Evolutionary conservation across 2,888 invertebrate genomes (phyloP).

Genomic region (Catonia carolina): DNA sequence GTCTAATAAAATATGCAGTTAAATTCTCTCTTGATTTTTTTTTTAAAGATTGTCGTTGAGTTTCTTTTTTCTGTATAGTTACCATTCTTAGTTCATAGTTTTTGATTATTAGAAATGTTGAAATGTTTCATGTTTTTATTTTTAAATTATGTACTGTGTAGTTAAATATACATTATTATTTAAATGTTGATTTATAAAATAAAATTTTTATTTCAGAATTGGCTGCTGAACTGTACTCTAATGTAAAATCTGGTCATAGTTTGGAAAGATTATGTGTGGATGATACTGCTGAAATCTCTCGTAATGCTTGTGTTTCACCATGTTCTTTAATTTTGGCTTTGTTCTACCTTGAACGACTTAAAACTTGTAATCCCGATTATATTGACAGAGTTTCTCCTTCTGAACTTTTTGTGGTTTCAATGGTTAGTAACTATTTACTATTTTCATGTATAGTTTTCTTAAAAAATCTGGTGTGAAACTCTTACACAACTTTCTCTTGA

Average conservation of each 20-base stretch:
- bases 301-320: slow-evolving; percentile 80
- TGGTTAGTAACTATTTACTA: slow-evolving; percentile 53
- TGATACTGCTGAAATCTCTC: slow-evolving; percentile 67
- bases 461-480: too few relatives aligned
- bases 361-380: slow-evolving; percentile 73
- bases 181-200: too few relatives aligned
- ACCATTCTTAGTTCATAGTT: too few relatives aligned
- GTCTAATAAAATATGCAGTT: too few relatives aligned
- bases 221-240: slow-evolving; percentile 78
- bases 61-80: too few relatives aligned
- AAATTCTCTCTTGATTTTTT: too few relatives aligned
- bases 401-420: slow-evolving; percentile 88
- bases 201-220: slow-evolving; percentile 58
- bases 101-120: too few relatives aligned
- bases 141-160: too few relatives aligned
- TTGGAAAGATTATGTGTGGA: slow-evolving; percentile 69
- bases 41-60: too few relatives aligned
- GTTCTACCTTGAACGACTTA: slow-evolving; percentile 86
- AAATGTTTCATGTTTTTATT: too few relatives aligned
- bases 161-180: too few relatives aligned
- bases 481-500: too few relatives aligned
- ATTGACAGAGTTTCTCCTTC: slow-evolving; percentile 76
- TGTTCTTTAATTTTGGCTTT: slow-evolving; percentile 89
- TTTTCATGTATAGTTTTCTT: slow-evolving; percentile 6
- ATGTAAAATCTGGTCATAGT: slow-evolving; percentile 65